Evolutionary conservation across 1,140 invertebrate genomes (phyloP).

Genomic region (Leptinotarsa texana): DNA sequence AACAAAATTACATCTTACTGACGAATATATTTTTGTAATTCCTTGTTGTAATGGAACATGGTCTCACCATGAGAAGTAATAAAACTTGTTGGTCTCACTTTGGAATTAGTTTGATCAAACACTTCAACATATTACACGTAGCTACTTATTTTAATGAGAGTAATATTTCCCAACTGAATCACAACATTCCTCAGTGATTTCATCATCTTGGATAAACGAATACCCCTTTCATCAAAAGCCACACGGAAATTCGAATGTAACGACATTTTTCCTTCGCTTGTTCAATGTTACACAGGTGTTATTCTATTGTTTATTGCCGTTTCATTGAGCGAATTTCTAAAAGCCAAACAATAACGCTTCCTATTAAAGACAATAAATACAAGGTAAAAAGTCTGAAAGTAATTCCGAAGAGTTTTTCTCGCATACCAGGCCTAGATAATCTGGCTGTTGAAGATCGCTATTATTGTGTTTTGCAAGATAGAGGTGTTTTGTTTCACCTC

Average conservation of each 20-base stretch:
- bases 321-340: conserved; percentile 41
- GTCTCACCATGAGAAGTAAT: no score
- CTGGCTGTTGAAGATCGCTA: conserved; percentile 19
- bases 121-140: no score
- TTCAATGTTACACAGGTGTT: conserved; percentile 35
- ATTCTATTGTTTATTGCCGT: conserved; percentile 35
- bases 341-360: conserved; percentile 37
- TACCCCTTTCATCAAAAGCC: neutral
- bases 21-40: no score
- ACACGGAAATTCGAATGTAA: conserved; percentile 16
- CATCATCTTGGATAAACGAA: neutral
- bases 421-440: conserved; percentile 42
- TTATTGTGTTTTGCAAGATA: conserved; percentile 25
- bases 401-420: conserved; percentile 39
- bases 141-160: no score
- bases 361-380: conserved; percentile 43
- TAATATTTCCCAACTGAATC: neutral
- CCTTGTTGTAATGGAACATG: no score
- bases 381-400: conserved; percentile 39
- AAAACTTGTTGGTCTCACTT: no score
- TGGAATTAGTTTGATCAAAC: no score
- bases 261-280: conserved; percentile 2
- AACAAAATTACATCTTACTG: no score
- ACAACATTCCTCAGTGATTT: neutral
- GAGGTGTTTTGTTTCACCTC: conserved; percentile 35